Conservation (phyloP, 64 coral and sea anemone species). For the Cladopsammia gracilis region DNA sequence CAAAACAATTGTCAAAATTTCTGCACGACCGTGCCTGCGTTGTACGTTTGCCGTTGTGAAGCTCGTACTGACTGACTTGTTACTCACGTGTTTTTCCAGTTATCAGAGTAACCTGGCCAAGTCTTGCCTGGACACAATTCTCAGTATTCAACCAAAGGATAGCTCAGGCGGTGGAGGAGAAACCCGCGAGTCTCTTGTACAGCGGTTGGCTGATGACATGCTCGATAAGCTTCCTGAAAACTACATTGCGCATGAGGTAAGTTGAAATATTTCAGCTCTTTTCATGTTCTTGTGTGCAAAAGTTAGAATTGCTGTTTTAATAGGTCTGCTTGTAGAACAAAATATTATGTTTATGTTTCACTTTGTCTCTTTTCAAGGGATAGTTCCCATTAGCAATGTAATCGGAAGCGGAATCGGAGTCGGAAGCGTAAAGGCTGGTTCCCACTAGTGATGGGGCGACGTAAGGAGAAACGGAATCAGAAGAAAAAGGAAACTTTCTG, state of each 20-base stretch:
- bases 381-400: too few species aligned
- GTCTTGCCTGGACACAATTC: constrained; percentile 91
- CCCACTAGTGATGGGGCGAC: too few species aligned
- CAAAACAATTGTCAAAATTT: too few species aligned
- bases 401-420: too few species aligned
- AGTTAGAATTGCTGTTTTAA: too few species aligned
- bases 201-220: constrained; percentile 99
- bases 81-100: constrained; percentile 28
- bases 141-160: constrained; percentile 98
- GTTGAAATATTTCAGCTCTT: background rate
- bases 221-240: constrained; percentile 95
- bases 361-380: background rate
- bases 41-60: too few species aligned
- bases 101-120: constrained; percentile 98
- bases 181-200: constrained; percentile 96
- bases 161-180: constrained; percentile 96
- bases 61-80: background rate
- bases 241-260: constrained; percentile 95
- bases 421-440: too few species aligned
- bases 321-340: background rate
- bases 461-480: too few species aligned
- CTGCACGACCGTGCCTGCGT: too few species aligned
- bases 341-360: background rate
- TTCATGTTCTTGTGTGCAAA: too few species aligned
- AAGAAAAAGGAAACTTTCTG: too few species aligned